Conservation (phyloP, 2,888 invertebrate genomes). For the Acleris emargana region DNA sequence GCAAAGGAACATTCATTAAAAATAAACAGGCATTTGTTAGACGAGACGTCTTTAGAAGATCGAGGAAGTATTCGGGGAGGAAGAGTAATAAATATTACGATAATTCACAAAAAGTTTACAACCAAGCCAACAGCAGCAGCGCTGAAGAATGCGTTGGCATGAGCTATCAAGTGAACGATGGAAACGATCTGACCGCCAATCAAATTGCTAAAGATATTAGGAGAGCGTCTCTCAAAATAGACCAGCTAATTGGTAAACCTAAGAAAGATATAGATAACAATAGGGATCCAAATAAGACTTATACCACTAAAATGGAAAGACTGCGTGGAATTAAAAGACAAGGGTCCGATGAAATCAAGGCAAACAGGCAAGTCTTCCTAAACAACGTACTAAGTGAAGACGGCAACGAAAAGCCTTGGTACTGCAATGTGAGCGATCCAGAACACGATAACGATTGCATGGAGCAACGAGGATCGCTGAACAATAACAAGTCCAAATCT, state of each 20-base stretch:
- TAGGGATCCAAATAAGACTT: conserved; percentile 76
- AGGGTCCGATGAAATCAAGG: conserved; percentile 76
- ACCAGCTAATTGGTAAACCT: conserved; percentile 77
- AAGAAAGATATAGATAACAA: conserved; percentile 61
- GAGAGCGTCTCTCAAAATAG: conserved; percentile 82
- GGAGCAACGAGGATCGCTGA: conserved; percentile 63
- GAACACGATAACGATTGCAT: conserved; percentile 74
- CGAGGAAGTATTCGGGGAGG: conserved; percentile 78
- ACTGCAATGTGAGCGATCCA: conserved; percentile 79
- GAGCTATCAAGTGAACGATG: conserved; percentile 82
- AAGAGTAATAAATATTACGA: conserved; percentile 73
- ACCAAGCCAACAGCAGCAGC: conserved; percentile 71
- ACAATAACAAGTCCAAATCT: conserved; percentile 66
- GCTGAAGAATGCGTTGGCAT: conserved; percentile 76
- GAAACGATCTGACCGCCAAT: conserved; percentile 80
- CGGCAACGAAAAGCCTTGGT: conserved; percentile 76
- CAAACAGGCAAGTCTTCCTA: conserved; percentile 73
- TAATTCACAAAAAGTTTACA: conserved; percentile 64
- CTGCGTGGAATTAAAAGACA: conserved; percentile 83
- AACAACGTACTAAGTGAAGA: conserved; percentile 75
- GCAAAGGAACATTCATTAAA: conserved; percentile 84
- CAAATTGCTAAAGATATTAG: conserved; percentile 83
- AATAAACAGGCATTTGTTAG: conserved; percentile 82
- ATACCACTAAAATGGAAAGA: conserved; percentile 82
- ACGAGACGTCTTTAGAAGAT: conserved; percentile 78